Evolutionary conservation across 2,797 vertebrate species (phyloP), one percentile per base, ranked within the genome.

Genomic region (Salarias fasciatus): DNA sequence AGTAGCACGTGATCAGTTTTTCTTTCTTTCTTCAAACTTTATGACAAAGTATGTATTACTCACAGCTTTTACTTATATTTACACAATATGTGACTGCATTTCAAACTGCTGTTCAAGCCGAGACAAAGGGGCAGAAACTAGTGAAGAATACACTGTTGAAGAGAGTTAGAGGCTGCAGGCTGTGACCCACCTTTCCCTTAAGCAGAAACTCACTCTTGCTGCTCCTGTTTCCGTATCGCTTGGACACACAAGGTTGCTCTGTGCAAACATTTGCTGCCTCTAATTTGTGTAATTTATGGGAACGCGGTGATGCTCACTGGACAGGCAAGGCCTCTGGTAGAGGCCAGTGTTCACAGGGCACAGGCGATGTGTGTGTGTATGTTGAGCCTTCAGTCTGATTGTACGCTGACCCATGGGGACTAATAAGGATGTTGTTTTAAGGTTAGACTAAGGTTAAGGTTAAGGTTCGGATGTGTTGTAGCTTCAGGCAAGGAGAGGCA

Each of bases 341-440:
- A 89, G 83, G 72, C 48, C 66, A 52, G 38, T 88, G 87, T 87
- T 91, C 89, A 93, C 87, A 89, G 84, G 84, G 66, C 65, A 85
- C 86, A 87, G 85, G 73, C 10, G 44, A 38, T 52, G 60, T 15
- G 63, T 57, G 44, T 57, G 55, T 15, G 59, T 69, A 44, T 55
- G 30, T 31, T 30, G 30, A 4, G 30, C 71, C 45, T 44, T 72
- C 30, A 12, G 18, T 48, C 6, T 3, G 2, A 12, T 38, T 11
- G 2, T 0, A 4, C 30, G 31, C 30, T 31, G 30, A 31, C 30
- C 30, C 31, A 4, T 31, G 8, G 8, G 30, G 30, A 31, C 8
- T 61, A n/a, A 12, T 47, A 41, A 60, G 60, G 18, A 24, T 24
- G 18, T 24, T 24, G 3, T 24, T 24, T 24, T 2, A 24, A 24